Conservation (phyloP, 2,113 vertebrate genomes). For the Pantherophis guttatus region DNA sequence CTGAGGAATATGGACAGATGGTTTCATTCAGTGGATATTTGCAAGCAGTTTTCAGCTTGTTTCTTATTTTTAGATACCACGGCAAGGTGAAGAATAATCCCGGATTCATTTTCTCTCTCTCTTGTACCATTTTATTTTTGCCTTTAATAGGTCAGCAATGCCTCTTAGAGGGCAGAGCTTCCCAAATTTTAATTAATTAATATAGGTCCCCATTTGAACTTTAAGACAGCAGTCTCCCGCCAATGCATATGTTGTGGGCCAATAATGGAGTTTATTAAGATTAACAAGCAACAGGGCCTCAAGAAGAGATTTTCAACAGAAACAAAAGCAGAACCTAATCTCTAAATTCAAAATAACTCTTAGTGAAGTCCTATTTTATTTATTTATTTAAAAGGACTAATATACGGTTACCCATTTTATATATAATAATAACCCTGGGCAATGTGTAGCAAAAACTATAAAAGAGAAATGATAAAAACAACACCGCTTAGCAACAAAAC, state of each 20-base stretch:
- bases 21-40: slow-evolving; percentile 39
- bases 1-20: slow-evolving; percentile 43
- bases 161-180: neutral
- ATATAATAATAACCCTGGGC: neutral
- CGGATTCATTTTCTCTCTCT: neutral
- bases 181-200: neutral
- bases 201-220: neutral
- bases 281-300: neutral
- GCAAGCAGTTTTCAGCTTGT: slow-evolving; percentile 27
- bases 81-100: neutral
- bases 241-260: neutral
- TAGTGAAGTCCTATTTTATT: neutral
- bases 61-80: slow-evolving; percentile 38
- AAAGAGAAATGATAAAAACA: neutral
- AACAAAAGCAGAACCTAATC: neutral
- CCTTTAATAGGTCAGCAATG: neutral
- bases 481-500: neutral
- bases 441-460: neutral
- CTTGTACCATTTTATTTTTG: neutral
- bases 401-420: neutral
- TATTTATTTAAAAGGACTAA: neutral
- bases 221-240: neutral
- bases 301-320: neutral
- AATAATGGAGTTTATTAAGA: neutral
- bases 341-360: neutral